Evolutionary conservation across 2,113 vertebrate genomes (phyloP).

Genomic region (Australoheros scitulus): DNA sequence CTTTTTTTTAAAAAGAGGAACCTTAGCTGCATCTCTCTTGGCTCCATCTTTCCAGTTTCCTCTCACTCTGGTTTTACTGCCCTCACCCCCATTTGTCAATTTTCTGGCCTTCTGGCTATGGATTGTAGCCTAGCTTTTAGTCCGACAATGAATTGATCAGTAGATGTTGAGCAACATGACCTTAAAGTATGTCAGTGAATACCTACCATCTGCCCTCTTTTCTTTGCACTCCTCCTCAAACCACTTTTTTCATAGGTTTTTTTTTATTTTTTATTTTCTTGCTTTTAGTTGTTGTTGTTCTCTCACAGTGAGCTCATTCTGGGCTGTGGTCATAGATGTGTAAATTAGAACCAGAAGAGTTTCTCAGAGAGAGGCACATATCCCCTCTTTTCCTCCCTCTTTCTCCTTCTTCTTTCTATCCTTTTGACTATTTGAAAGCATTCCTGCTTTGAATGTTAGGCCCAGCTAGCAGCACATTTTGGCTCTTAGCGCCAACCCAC

Average conservation of each 20-base stretch:
- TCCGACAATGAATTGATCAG: conserved; percentile 36
- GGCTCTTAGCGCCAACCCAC: conserved; percentile 53
- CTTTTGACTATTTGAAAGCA: conserved; percentile 76
- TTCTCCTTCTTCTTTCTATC: conserved; percentile 41
- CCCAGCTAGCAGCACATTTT: conserved; percentile 62
- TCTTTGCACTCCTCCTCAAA: conserved; percentile 23
- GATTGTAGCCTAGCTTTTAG: conserved; percentile 35
- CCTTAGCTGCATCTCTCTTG: conserved; percentile 62
- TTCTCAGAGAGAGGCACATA: conserved; percentile 70
- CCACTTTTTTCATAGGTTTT: conserved; percentile 15
- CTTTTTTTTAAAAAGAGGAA: conserved; percentile 58
- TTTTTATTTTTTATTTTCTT: conserved; percentile 16
- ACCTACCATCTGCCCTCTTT: conserved; percentile 26
- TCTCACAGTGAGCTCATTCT: conserved; percentile 77
- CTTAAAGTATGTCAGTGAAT: conserved; percentile 29
- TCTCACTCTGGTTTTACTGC: conserved; percentile 28
- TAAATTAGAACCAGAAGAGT: conserved; percentile 81
- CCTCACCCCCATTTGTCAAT: conserved; percentile 44
- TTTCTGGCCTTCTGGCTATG: conserved; percentile 14
- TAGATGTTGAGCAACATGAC: conserved; percentile 25
- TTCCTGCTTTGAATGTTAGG: conserved; percentile 71
- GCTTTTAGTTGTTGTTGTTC: conserved; percentile 70
- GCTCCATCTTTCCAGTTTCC: conserved; percentile 56
- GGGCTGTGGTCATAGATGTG: conserved; percentile 78
- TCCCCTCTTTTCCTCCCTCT: conserved; percentile 52